These are phyloP conservation scores for Nephrotoma flavescens DNA, from an alignment of 2,888 invertebrate species.

Conservation along the genomic window DNA sequence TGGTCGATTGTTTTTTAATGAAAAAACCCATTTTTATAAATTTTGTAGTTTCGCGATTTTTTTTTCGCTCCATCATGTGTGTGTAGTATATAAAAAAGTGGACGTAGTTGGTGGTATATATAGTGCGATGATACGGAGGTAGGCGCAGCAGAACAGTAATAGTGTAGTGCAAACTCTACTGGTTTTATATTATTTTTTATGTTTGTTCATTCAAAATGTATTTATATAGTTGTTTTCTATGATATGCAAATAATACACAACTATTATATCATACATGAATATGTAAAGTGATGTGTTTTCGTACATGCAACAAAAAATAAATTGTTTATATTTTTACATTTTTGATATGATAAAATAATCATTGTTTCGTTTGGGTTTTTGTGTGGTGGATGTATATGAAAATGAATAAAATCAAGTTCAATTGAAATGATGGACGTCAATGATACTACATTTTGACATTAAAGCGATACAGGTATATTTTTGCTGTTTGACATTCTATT, in stretches of 20 bases:
- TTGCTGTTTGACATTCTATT: too few relatives aligned
- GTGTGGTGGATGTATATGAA: neutral
- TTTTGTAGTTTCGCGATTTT: neutral
- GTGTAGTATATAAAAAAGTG: neutral
- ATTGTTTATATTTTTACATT: neutral
- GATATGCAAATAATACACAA: neutral
- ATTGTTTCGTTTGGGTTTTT: neutral
- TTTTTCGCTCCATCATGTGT: neutral
- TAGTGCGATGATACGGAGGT: neutral
- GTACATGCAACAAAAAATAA: neutral
- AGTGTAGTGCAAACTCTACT: neutral
- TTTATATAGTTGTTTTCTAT: neutral
- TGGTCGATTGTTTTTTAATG: constrained; percentile 2
- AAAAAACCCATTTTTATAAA: neutral
- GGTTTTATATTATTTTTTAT: neutral
- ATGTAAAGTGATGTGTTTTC: neutral
- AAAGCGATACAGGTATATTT: too few relatives aligned
- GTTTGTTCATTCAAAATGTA: neutral
- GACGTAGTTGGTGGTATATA: neutral
- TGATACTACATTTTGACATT: too few relatives aligned
- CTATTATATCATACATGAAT: neutral
- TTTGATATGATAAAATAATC: neutral
- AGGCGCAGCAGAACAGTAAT: neutral
- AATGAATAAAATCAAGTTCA: neutral
- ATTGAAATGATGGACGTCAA: neutral